A percentile compares a stretch with the other conserved stretches of the same genome.
These are phyloP conservation scores for Patella pellucida DNA, from an alignment of 2,888 invertebrate genomes.

Conservation along the genomic window DNA sequence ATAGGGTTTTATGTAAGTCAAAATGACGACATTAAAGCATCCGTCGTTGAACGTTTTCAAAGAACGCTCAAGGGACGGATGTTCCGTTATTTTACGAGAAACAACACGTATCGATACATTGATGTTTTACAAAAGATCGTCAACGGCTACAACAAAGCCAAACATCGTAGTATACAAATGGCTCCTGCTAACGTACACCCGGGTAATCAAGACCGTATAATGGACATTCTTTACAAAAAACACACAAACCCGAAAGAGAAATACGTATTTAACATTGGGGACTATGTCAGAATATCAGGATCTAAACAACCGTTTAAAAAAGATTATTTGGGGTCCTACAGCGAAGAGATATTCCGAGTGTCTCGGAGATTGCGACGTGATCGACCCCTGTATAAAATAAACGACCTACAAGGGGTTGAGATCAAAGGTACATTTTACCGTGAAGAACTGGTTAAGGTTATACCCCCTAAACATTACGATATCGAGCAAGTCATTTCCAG, in stretches of 20 bases:
- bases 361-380: not conserved
- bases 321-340: not conserved
- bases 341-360: not conserved
- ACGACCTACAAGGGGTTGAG: not conserved
- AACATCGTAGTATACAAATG: conserved; percentile 31
- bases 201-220: not conserved
- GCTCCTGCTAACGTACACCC: conserved; percentile 29
- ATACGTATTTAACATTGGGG: not conserved
- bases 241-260: not conserved
- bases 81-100: conserved; percentile 30
- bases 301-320: not conserved
- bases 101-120: conserved; percentile 17
- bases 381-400: not conserved
- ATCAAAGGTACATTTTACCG: not conserved
- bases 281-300: not conserved
- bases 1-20: conserved; percentile 47
- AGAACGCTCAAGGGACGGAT: conserved; percentile 39
- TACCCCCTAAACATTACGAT: not conserved
- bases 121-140: conserved; percentile 25
- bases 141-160: conserved; percentile 29
- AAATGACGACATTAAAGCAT: conserved; percentile 51
- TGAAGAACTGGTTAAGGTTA: not conserved
- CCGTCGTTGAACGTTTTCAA: conserved; percentile 55
- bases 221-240: not conserved
- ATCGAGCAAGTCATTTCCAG: not conserved